Conservation (phyloP, 2,888 invertebrate species). For the Operophtera brumata region DNA sequence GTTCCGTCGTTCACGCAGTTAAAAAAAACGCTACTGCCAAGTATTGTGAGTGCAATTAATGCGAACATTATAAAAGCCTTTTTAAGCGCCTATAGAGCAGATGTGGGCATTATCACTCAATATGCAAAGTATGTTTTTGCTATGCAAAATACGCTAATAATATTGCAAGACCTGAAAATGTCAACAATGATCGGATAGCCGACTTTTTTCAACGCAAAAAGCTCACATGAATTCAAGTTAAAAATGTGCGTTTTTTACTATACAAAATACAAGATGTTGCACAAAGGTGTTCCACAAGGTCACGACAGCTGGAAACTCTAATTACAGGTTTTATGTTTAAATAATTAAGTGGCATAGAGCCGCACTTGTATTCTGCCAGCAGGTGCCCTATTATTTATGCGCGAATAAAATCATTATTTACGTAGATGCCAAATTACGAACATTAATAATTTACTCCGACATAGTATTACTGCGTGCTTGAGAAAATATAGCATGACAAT, state of each 20-base stretch:
- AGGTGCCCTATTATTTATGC: constrained; percentile 68
- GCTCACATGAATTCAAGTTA: constrained; percentile 53
- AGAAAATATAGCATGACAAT: constrained; percentile 38
- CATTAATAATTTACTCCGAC: constrained; percentile 54
- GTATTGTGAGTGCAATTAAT: constrained; percentile 1
- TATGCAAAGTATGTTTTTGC: constrained; percentile 29
- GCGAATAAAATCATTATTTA: constrained; percentile 75
- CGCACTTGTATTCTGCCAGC: constrained; percentile 40
- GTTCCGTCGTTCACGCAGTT: too few relatives aligned
- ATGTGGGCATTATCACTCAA: constrained; percentile 20
- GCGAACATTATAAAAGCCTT: constrained; percentile 15
- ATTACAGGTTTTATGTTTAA: constrained; percentile 79
- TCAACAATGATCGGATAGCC: constrained; percentile 50
- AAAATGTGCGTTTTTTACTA: constrained; percentile 70
- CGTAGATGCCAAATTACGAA: constrained; percentile 67
- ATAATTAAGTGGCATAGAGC: constrained; percentile 72
- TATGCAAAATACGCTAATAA: constrained; percentile 54
- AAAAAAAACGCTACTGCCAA: background rate
- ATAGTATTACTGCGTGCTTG: constrained; percentile 40
- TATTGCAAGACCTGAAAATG: constrained; percentile 49
- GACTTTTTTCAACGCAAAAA: constrained; percentile 42
- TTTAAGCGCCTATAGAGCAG: constrained; percentile 31
- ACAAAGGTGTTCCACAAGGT: constrained; percentile 77
- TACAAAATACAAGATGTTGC: constrained; percentile 68
- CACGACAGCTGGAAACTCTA: constrained; percentile 70